Evolutionary conservation across 23 tunicate genomes (phyloP), one percentile per base, ranked within the genome.

Genomic region (Styela clava): DNA sequence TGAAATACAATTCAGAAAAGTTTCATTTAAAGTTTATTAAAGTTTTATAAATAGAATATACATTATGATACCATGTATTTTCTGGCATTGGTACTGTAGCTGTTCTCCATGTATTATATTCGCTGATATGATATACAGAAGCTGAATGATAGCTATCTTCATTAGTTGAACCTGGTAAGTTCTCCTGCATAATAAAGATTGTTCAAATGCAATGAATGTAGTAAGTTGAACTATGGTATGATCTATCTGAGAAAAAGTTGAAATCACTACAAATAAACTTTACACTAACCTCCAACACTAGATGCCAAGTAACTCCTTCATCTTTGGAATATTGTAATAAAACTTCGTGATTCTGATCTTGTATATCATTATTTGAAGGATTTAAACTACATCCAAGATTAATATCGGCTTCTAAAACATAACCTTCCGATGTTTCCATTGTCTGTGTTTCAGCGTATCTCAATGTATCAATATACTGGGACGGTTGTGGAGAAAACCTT

Each of bases 391-490:
- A 92, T 18, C 86, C 83, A 31, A 92, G 79, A 24, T 82, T 90
- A 24, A 92, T 22, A 9, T 92, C 88, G 1, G 92, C 88, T 80
- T 92, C 94, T 32, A 87, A 52, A 16, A 92, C 86, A 78, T 83
- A 87, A 34, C 97, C 97, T 65, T 73, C 79, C n/a, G 88, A 83
- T 34, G 89, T 78, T 64, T 92, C 94, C 64, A 92, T 74, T n/a
- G 88, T 52, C 33, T 87, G 86, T 28, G 97, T 92, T 67, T 92
- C 97, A 67, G 92, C 97, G 35, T 83, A 92, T 26, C 97, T 76
- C 64, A 52, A 28, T 21, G 81, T 76, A 21, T 76, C 33, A 35
- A 21, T 52, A 24, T 33, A 52, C 16, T 32, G 77, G 18, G 52
- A 1, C 19, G 37, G 37, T 72, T 72, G 51, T 22, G 81, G 52